Evolutionary conservation across 2,797 vertebrate genomes (phyloP).

Genomic region (Kryptolebias ocellatus): DNA sequence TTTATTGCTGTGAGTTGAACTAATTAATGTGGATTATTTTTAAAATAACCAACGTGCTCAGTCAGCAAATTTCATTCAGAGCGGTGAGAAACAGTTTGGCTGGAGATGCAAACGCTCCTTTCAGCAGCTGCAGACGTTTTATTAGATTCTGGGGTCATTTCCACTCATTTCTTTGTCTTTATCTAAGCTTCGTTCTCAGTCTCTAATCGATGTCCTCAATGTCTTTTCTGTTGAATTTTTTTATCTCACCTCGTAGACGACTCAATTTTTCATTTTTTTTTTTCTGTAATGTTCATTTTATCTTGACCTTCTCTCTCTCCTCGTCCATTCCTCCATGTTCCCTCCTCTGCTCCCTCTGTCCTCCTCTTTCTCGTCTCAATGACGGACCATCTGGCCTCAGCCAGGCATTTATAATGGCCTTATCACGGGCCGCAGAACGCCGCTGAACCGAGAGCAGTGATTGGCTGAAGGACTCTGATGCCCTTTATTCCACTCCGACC

Average conservation of each 20-base stretch:
- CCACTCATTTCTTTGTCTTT: too few species aligned
- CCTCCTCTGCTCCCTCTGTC: conserved; percentile 6
- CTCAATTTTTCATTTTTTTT: conserved; percentile 5
- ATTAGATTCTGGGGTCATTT: too few species aligned
- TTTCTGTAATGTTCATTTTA: background rate
- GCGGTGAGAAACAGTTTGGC: too few species aligned
- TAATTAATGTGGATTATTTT: too few species aligned
- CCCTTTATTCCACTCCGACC: conserved; percentile 20
- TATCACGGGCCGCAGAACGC: conserved; percentile 66
- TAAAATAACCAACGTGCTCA: too few species aligned
- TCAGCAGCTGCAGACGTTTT: too few species aligned
- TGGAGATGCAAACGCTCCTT: too few species aligned
- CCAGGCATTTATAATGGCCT: conserved; percentile 81
- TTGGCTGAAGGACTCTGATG: conserved; percentile 46
- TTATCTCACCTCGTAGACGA: background rate
- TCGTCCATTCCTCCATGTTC: conserved; percentile 10
- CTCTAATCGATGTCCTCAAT: too few species aligned
- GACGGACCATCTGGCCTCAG: conserved; percentile 79
- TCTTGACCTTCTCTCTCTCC: conserved; percentile 14
- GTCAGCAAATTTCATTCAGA: too few species aligned
- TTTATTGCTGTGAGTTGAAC: too few species aligned
- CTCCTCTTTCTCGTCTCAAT: conserved; percentile 52
- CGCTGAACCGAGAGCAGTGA: conserved; percentile 55
- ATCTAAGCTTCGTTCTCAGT: too few species aligned
- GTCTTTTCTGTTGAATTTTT: background rate